These are phyloP conservation scores for Tyto alba DNA, from an alignment of 2,113 vertebrate genomes.

Conservation along the genomic window DNA sequence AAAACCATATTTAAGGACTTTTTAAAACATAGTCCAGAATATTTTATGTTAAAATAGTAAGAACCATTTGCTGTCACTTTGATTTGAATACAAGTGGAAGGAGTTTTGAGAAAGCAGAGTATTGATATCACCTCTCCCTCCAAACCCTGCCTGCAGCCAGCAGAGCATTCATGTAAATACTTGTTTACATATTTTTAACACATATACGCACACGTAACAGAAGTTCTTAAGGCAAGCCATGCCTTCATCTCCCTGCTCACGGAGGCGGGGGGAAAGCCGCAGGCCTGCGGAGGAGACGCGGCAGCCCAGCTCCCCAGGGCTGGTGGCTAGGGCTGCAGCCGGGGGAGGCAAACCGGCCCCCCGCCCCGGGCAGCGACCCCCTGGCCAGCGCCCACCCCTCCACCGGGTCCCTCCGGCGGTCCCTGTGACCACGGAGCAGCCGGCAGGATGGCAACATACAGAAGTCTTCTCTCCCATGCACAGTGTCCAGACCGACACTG, in stretches of 20 bases:
- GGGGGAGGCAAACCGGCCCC: accelerated
- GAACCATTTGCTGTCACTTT: not conserved
- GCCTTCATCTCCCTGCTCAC: not conserved
- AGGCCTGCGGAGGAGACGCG: accelerated
- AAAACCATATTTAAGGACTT: not conserved
- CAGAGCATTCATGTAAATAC: not conserved
- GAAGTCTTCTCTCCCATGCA: not conserved
- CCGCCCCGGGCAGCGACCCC: not conserved
- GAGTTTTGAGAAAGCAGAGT: not conserved
- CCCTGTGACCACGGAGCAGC: accelerated
- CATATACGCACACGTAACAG: accelerated
- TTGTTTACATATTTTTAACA: not conserved
- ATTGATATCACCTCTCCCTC: not conserved
- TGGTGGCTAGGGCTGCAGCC: not conserved
- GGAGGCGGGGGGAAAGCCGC: not conserved
- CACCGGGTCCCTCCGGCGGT: accelerated
- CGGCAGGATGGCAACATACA: accelerated
- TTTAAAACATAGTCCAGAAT: not conserved
- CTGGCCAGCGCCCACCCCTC: accelerated
- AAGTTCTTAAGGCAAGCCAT: not conserved
- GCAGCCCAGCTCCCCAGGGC: too few relatives aligned
- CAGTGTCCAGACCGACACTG: accelerated
- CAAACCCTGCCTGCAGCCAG: not conserved
- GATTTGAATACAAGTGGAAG: not conserved
- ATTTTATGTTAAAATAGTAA: not conserved